Evolutionary conservation across 2,888 invertebrate species (phyloP).

Genomic region (Epinotia nisella): DNA sequence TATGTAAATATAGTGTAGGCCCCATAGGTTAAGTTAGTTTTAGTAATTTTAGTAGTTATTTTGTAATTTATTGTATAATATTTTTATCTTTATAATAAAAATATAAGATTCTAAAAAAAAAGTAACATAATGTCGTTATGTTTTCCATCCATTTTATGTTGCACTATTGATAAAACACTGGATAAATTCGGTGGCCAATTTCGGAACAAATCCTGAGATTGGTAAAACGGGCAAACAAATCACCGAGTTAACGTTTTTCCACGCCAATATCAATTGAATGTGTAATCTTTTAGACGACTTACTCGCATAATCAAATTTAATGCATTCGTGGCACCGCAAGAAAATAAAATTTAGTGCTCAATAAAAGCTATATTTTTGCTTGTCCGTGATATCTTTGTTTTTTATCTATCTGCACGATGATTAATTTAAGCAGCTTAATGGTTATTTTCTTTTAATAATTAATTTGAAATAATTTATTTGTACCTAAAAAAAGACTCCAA

Average conservation of each 20-base stretch:
- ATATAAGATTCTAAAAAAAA: no score
- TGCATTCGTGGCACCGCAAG: neutral
- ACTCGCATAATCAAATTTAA: slow-evolving; percentile 21
- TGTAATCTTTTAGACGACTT: slow-evolving; percentile 32
- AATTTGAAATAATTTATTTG: no score
- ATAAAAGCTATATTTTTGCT: neutral
- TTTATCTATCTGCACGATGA: neutral
- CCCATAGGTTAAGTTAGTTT: no score
- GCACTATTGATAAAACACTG: neutral
- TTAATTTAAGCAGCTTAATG: neutral
- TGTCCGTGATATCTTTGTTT: neutral
- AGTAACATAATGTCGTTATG: no score
- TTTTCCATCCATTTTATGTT: neutral
- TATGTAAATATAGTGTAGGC: no score
- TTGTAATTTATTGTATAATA: no score
- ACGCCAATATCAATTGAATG: slow-evolving; percentile 35
- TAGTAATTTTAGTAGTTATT: no score
- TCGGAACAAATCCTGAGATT: neutral
- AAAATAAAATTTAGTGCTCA: neutral
- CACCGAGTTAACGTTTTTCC: slow-evolving; percentile 23
- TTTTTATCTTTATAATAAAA: no score
- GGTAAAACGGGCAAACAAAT: slow-evolving; percentile 22
- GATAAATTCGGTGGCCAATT: neutral
- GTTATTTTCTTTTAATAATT: no score
- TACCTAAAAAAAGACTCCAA: no score